Conservation (phyloP, 2,888 invertebrate species). For the Clostera curtula region DNA sequence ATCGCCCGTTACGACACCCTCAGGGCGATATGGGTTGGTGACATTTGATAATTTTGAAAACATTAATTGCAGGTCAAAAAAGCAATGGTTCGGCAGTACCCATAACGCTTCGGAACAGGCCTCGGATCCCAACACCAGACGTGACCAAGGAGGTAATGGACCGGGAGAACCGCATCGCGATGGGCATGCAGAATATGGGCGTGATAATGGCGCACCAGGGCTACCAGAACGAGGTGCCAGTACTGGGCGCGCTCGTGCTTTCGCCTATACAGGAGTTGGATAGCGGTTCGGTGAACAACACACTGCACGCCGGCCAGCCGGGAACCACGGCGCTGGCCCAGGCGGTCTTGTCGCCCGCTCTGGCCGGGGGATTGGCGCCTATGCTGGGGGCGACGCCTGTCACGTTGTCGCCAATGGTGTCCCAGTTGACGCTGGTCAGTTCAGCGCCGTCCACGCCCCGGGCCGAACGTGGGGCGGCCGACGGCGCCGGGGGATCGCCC, state of each 20-base stretch:
- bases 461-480: conserved; percentile 35
- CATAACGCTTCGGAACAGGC: conserved; percentile 83
- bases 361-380: conserved; percentile 50
- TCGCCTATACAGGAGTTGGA: conserved; percentile 91
- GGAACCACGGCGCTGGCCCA: conserved; percentile 86
- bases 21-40: too few relatives aligned
- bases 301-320: conserved; percentile 81
- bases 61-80: conserved; percentile 72
- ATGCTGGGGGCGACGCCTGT: conserved; percentile 65
- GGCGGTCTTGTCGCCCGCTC: conserved; percentile 79
- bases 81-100: conserved; percentile 81
- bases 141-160: conserved; percentile 87
- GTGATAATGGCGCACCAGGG: conserved; percentile 82
- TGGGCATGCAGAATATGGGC: conserved; percentile 73
- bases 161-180: conserved; percentile 79
- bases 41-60: too few relatives aligned
- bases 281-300: conserved; percentile 83
- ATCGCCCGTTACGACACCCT: too few relatives aligned
- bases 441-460: conserved; percentile 66
- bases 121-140: conserved; percentile 92
- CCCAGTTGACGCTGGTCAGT: conserved; percentile 73
- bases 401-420: conserved; percentile 74
- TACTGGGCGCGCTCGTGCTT: conserved; percentile 83
- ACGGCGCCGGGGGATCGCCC: conserved; percentile 26
- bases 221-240: conserved; percentile 79